Conservation (phyloP, 2,113 vertebrate species). For the Thalassarche chlororhynchos region DNA sequence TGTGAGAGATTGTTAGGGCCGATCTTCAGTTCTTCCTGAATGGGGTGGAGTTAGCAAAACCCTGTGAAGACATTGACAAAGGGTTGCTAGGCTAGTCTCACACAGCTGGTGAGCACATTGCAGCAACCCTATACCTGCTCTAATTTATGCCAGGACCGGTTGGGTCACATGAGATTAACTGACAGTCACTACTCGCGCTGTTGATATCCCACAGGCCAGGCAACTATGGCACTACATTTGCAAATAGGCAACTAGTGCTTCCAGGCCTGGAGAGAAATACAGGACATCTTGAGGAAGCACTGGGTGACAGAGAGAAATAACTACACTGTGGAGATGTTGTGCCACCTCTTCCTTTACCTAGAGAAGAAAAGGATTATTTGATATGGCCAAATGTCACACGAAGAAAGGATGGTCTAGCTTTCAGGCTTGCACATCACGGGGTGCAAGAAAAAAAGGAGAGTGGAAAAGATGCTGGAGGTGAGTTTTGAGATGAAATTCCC, state of each 20-base stretch:
- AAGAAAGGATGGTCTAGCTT: not conserved
- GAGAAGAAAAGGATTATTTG: not conserved
- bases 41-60: not conserved
- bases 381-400: not conserved
- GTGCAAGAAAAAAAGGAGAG: not conserved
- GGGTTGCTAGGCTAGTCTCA: not conserved
- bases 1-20: not conserved
- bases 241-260: not conserved
- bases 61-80: not conserved
- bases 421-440: not conserved
- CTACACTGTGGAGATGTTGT: not conserved
- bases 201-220: not conserved
- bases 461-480: not conserved
- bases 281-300: not conserved
- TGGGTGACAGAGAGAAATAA: not conserved
- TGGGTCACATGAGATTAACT: not conserved
- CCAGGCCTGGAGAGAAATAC: not conserved
- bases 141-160: not conserved
- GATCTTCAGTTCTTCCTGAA: not conserved
- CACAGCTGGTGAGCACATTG: not conserved
- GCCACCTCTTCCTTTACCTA: not conserved
- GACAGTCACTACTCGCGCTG: not conserved
- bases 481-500: not conserved
- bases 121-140: not conserved
- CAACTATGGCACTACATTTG: not conserved